A percentile compares a stretch with the other conserved stretches of the same genome.
Evolutionary conservation across 2,797 vertebrate species (phyloP).

Genomic region (Manis pentadactyla): DNA sequence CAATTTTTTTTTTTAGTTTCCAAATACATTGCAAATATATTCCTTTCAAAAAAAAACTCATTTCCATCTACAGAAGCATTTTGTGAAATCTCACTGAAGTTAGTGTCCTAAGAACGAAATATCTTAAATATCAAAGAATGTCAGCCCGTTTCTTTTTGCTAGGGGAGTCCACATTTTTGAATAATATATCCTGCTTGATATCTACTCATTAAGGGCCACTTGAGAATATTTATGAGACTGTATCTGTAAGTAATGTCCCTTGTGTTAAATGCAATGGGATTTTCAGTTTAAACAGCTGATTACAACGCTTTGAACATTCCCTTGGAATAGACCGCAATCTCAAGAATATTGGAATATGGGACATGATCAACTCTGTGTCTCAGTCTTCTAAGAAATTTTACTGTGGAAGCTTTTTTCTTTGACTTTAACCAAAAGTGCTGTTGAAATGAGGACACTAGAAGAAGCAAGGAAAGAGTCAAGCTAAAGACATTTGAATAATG

Average conservation of each 20-base stretch:
- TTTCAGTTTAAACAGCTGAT: not conserved
- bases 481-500: not conserved
- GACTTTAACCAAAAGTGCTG: not conserved
- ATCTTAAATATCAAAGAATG: conserved; percentile 31
- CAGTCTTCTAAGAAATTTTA: conserved; percentile 1
- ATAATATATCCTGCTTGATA: not conserved
- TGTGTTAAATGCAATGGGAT: not conserved
- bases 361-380: not conserved
- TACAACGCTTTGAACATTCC: not conserved
- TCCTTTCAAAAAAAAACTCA: not conserved
- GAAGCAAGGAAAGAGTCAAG: not conserved
- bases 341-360: not conserved
- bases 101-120: not conserved
- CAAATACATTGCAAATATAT: conserved; percentile 28
- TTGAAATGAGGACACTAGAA: not conserved
- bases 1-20: not conserved
- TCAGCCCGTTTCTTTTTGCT: not conserved
- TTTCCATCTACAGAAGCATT: conserved; percentile 6
- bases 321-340: not conserved
- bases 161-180: not conserved
- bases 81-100: conserved; percentile 34
- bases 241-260: not conserved
- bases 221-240: not conserved
- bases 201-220: not conserved
- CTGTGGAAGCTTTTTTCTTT: not conserved